These are phyloP conservation scores for Mus minutoides DNA, from an alignment of 2,797 vertebrate species.

Conservation along the genomic window DNA sequence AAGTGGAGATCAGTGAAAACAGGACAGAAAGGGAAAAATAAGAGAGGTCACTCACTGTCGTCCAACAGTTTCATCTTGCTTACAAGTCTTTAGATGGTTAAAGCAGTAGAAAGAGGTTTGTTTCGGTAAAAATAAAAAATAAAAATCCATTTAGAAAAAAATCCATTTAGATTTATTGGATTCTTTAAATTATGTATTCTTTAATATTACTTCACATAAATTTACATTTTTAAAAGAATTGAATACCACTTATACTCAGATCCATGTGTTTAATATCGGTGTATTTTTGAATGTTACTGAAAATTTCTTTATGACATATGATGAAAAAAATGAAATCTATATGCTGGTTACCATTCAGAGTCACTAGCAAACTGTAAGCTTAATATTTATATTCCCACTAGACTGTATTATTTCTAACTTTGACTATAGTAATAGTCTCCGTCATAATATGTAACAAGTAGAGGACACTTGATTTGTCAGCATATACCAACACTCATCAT, in stretches of 20 bases:
- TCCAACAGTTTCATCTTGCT: background rate
- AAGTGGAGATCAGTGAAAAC: background rate
- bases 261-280: background rate
- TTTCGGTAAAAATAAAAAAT: too few species aligned
- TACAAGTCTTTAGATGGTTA: background rate
- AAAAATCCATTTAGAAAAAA: background rate
- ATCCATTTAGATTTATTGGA: background rate
- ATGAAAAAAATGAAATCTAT: background rate
- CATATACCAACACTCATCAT: background rate
- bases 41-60: fast-evolving
- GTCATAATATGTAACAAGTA: background rate
- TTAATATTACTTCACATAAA: background rate
- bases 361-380: background rate
- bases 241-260: background rate
- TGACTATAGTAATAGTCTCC: background rate
- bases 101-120: background rate
- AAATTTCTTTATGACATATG: background rate
- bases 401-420: background rate
- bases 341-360: background rate
- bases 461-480: background rate
- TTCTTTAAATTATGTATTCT: background rate
- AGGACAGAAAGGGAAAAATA: background rate
- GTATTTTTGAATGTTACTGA: background rate
- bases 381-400: background rate
- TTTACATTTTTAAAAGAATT: background rate